These are phyloP conservation scores for Nannobrachium achirus DNA, from an alignment of 2,113 vertebrate genomes.

Conservation along the genomic window DNA sequence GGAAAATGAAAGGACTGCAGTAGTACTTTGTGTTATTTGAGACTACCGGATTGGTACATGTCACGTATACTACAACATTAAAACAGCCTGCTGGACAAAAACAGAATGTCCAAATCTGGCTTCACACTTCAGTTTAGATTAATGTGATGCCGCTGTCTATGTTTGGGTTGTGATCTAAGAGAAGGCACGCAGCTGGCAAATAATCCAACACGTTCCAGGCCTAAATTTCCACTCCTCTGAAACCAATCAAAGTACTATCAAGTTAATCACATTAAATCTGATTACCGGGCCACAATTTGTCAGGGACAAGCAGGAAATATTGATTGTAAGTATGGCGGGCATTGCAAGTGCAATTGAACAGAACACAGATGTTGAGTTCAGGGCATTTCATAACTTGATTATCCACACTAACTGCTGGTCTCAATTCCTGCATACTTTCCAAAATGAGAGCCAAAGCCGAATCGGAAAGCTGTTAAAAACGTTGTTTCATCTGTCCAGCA, in stretches of 20 bases:
- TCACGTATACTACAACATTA: not conserved
- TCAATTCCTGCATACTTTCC: conserved; percentile 18
- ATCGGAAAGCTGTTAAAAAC: conserved; percentile 16
- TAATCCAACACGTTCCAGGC: not conserved
- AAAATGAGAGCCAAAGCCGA: conserved; percentile 34
- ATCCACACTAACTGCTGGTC: not conserved
- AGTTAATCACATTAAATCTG: conserved; percentile 8
- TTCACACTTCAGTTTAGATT: conserved; percentile 5
- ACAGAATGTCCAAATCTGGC: not conserved
- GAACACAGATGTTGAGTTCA: conserved; percentile 11
- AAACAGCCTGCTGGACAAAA: not conserved
- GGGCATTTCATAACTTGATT: not conserved
- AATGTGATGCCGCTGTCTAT: not conserved
- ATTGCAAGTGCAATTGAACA: not conserved
- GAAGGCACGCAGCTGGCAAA: not conserved
- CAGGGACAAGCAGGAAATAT: conserved; percentile 2
- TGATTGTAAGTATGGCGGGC: not conserved
- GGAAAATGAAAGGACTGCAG: not conserved
- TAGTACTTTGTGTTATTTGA: not conserved
- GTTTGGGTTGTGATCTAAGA: not conserved
- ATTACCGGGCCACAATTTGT: conserved; percentile 2
- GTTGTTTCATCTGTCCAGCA: conserved; percentile 35
- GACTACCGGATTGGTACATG: not conserved
- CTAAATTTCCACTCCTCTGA: conserved; percentile 11
- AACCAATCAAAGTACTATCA: not conserved